A percentile compares a stretch with the other conserved stretches of the same genome.
phyloP scores from a whole-genome alignment of 2,797 vertebrate species.

The Myotis planiceps region DNA sequence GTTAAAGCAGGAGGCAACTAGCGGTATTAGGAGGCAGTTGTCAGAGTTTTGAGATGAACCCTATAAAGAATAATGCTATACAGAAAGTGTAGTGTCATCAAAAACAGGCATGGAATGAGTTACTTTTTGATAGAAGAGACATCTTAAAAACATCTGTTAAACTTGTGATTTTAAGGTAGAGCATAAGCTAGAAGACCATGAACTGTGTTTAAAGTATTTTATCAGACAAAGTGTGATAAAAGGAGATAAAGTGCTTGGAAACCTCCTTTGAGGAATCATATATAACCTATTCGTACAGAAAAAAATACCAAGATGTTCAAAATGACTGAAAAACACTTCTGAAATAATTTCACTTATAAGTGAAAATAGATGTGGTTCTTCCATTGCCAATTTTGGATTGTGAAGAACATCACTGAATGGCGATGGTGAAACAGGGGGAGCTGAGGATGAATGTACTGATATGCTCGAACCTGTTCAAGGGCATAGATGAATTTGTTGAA shows the following conservation, averaged over 20 bases:
- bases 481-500: background rate
- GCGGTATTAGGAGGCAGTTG: background rate
- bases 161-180: background rate
- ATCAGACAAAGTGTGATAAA: background rate
- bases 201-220: background rate
- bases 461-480: background rate
- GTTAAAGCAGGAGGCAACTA: background rate
- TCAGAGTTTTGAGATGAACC: background rate
- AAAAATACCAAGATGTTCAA: constrained; percentile 42
- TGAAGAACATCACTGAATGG: background rate
- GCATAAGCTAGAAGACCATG: background rate
- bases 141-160: background rate
- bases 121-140: background rate
- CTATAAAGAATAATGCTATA: background rate
- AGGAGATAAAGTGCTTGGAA: constrained; percentile 14
- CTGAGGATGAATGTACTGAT: background rate
- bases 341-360: background rate
- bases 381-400: background rate
- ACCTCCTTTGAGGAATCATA: background rate
- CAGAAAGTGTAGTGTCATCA: background rate
- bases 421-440: background rate
- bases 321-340: constrained; percentile 24
- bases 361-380: background rate
- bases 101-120: background rate
- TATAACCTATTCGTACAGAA: background rate